Conservation (phyloP, 2,888 invertebrate genomes). For the Polyommatus iphigenia region DNA sequence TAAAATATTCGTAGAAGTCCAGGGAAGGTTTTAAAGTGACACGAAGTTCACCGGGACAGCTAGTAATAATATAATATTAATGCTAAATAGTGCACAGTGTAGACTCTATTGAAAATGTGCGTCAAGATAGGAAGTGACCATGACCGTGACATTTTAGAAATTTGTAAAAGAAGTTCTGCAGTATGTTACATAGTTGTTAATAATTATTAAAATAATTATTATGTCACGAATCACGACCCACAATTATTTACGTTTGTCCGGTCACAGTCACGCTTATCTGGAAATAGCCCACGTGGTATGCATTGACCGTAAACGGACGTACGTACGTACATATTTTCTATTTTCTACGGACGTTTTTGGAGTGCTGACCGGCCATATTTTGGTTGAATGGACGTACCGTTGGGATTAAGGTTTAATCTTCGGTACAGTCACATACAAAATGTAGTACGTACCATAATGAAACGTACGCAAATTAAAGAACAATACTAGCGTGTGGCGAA, state of each 20-base stretch:
- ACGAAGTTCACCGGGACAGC: too few relatives aligned
- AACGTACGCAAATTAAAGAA: slow-evolving; percentile 11
- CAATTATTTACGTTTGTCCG: too few relatives aligned
- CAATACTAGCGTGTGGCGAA: not conserved
- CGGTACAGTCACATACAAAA: not conserved
- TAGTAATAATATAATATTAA: too few relatives aligned
- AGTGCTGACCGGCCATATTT: not conserved
- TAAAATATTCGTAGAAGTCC: too few relatives aligned
- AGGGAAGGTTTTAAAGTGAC: too few relatives aligned
- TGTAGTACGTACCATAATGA: not conserved
- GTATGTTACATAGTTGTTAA: not conserved
- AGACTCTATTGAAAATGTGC: too few relatives aligned
- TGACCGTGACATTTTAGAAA: not conserved
- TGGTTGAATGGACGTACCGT: not conserved
- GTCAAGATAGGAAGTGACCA: too few relatives aligned
- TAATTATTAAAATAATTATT: not conserved
- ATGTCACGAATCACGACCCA: not conserved
- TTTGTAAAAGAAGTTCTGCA: not conserved
- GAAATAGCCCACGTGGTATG: not conserved
- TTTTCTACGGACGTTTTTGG: not conserved
- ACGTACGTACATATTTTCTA: not conserved
- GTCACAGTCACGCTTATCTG: not conserved
- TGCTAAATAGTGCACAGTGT: not conserved
- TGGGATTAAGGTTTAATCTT: not conserved
- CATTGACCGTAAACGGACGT: not conserved